A percentile compares a stretch with the other conserved stretches of the same genome.
Evolutionary conservation across 2,888 invertebrate genomes (phyloP).

Genomic region (Fabriciana adippe): DNA sequence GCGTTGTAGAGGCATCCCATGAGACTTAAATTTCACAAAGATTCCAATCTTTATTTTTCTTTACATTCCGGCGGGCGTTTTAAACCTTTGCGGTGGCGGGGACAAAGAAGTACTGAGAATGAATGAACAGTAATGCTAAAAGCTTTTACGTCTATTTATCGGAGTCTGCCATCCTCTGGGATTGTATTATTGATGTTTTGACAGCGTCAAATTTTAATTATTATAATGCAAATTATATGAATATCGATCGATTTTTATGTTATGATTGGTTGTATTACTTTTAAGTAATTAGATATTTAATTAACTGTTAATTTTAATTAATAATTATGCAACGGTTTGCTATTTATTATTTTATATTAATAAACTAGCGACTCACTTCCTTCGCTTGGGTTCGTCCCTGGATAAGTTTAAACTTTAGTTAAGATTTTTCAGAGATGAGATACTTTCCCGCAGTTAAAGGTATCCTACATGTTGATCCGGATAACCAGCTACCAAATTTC

Average conservation of each 20-base stretch:
- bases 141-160: slow-evolving; percentile 73
- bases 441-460: too few relatives aligned
- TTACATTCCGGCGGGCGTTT: slow-evolving; percentile 55
- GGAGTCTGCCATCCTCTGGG: slow-evolving; percentile 66
- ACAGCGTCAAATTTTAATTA: slow-evolving; percentile 50
- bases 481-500: too few relatives aligned
- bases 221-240: slow-evolving; percentile 33
- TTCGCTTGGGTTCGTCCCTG: too few relatives aligned
- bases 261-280: background rate
- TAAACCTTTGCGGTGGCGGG: slow-evolving; percentile 61
- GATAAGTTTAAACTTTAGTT: too few relatives aligned
- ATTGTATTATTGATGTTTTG: slow-evolving; percentile 76
- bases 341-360: too few relatives aligned
- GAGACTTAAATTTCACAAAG: slow-evolving; percentile 74
- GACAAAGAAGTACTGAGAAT: slow-evolving; percentile 71
- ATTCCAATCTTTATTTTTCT: slow-evolving; percentile 67
- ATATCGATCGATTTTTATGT: slow-evolving; percentile 17
- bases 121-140: slow-evolving; percentile 78
- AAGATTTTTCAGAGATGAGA: too few relatives aligned
- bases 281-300: background rate
- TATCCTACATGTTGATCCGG: too few relatives aligned
- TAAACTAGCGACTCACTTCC: too few relatives aligned
- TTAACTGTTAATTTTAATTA: too few relatives aligned
- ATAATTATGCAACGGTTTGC: too few relatives aligned
- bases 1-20: slow-evolving; percentile 64